Conservation (phyloP, 1,140 invertebrate species). For the Cydia strobilella region DNA sequence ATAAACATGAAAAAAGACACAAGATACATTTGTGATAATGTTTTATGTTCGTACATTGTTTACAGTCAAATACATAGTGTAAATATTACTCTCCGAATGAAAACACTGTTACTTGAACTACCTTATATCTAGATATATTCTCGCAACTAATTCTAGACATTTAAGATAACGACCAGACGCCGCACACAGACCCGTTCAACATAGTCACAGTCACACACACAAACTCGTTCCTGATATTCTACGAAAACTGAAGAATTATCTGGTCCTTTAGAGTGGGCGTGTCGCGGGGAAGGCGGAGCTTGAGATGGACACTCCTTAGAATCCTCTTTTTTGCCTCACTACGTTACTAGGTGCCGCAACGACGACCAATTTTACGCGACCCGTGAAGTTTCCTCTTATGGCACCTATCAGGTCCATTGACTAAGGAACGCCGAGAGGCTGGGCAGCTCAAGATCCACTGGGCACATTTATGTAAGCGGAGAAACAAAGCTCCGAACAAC, state of each 20-base stretch:
- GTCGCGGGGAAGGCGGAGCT: constrained; percentile 62
- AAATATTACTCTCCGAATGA: background rate
- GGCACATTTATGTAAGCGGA: constrained; percentile 72
- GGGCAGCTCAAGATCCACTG: constrained; percentile 51
- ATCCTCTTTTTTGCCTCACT: constrained; percentile 76
- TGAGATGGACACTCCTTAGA: constrained; percentile 72
- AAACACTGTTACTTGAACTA: constrained; percentile 29
- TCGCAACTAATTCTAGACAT: constrained; percentile 32
- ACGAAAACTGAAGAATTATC: constrained; percentile 66
- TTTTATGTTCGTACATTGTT: too few relatives aligned
- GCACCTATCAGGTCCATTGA: constrained; percentile 33
- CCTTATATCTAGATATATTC: background rate
- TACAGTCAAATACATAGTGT: too few relatives aligned
- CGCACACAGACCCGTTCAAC: constrained; percentile 13
- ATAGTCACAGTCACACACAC: constrained; percentile 29
- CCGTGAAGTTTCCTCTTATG: constrained; percentile 46
- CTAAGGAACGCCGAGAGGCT: constrained; percentile 22
- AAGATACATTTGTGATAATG: too few relatives aligned
- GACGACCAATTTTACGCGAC: constrained; percentile 60
- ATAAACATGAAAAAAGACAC: too few relatives aligned
- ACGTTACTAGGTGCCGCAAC: constrained; percentile 67
- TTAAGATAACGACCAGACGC: constrained; percentile 18
- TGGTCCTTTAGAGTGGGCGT: constrained; percentile 69
- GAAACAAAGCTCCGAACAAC: constrained; percentile 75
- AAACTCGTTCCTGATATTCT: constrained; percentile 44